Evolutionary conservation across 2,113 vertebrate genomes (phyloP), one percentile per base, ranked within the genome.

Genomic region (Arenaria interpres): DNA sequence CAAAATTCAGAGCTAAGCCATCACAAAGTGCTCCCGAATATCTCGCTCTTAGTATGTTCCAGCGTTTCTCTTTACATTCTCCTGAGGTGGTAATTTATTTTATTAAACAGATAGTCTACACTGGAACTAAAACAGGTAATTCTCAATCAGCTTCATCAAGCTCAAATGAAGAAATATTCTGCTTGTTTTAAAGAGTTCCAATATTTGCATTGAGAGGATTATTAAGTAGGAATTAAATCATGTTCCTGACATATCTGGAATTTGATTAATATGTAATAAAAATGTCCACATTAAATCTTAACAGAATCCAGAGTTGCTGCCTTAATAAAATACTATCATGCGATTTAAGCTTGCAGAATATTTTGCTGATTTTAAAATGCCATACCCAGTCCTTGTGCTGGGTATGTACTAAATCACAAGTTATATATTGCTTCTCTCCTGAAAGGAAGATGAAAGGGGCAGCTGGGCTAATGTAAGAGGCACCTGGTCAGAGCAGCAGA

Each of bases 191-290:
- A 93, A 73, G 59, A 95, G 25, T 74, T 71, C 28, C 62, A 23
- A 24, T 80, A 63, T 94, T 95, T 95, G 66, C 62, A 91, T 89
- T 92, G 69, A 89, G 53, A 85, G 54, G 50, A 91, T 92, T 91
- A 91, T 94, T 95, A 80, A 89, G 50, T 43, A 87, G 77, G 54
- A 93, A 82, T 76, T 92, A 95, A 95, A 91, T 86, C 73, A 92
- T 14, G 7, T 18, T 37, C 51, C 53, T 85, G 63, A 87, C 18
- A n/a, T 79, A 80, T 53, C 51, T 50, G 25, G 13, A 60, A 67
- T 91, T 73, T 83, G 60, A 69, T 67, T 56, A 80, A 56, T 45
- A 43, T 77, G 64, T 57, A 33, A 60, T 22, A 19, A 48, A 85
- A 85, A 85, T 59, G 45, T 76, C 92, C 80, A 69, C 41, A 54